Conservation (phyloP, 2,113 vertebrate species). For the Paracanthobrama guichenoti region DNA sequence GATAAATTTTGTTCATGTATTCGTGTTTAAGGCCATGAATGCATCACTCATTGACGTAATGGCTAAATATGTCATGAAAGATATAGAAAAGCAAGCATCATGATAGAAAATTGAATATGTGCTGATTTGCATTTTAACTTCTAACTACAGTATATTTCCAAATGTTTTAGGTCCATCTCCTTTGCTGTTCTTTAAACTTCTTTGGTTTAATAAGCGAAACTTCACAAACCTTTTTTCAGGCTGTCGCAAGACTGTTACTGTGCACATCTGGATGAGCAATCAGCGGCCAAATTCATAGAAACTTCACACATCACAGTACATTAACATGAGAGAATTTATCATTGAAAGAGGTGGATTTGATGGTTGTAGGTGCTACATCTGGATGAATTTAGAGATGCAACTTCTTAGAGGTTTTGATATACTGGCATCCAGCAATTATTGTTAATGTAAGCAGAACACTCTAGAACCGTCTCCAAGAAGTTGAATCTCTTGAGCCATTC, state of each 20-base stretch:
- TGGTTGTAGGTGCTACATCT: slow-evolving; percentile 24
- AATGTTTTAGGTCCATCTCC: slow-evolving; percentile 7
- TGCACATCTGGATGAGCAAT: not conserved
- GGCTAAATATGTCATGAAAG: not conserved
- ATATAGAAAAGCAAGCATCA: not conserved
- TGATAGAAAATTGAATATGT: not conserved
- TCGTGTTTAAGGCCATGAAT: not conserved
- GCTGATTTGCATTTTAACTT: not conserved
- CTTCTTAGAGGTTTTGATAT: slow-evolving; percentile 1
- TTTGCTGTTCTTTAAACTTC: slow-evolving; percentile 1
- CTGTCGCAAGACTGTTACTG: not conserved
- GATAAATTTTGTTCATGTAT: slow-evolving; percentile 1
- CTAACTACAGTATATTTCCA: slow-evolving; percentile 5
- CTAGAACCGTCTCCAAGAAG: not conserved
- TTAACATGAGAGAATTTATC: not conserved
- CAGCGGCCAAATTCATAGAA: not conserved
- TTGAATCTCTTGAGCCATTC: not conserved
- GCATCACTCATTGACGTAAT: not conserved
- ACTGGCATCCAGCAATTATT: not conserved
- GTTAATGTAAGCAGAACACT: not conserved
- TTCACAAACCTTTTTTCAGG: slow-evolving; percentile 25
- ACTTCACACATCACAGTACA: not conserved
- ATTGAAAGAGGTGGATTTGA: not conserved
- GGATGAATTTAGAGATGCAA: not conserved
- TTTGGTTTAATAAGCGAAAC: not conserved